Base-by-base conservation (phyloP, 1,140 invertebrate genomes). In the Neocloeon triangulifer region DNA sequence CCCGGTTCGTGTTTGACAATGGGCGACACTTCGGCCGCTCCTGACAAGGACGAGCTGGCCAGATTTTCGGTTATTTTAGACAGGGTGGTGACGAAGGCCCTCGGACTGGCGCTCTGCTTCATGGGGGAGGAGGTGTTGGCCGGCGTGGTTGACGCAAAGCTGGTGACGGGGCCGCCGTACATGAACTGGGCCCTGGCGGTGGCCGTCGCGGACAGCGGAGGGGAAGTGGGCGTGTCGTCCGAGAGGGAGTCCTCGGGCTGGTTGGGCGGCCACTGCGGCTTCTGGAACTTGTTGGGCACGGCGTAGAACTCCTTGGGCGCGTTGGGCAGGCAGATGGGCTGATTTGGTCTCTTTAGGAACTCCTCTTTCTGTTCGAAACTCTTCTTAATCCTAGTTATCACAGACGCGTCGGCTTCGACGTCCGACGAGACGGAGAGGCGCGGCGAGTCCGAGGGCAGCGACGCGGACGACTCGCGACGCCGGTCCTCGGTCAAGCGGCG, bases 281-380 rank as follows among this genome's bases (percentile, higher is more conserved):
- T 65, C 32, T 70, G 66, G 25, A 79, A 46, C 43, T 76, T 78
- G 41, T 77, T 73, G 2, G 75, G 73, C 40, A 72, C 58, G 5
- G 70, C 66, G 42, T 79, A 77, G 43, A 78, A 78, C 43, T 79
- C 75, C 35, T 65, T 43, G 63, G 44, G n/a, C 25, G 38, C 20
- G 15, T 28, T 18, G 4, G 25, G 36, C 15, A 30, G 52, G 61
- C 58, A 66, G 23, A 67, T 64, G 27, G 66, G 64, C 40, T 69
- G 62, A 41, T 62, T 68, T 2, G 76, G 76, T 33, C 75, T 58
- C 40, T 67, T 64, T 19, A 86, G 54, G 47, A 86, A 86, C 40
- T 82, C 79, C 49, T 84, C 78, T 45, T 85, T 86, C 43, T 84
- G 75, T 42, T 82, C 77, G 40, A 74, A 66, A 42, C 74, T 82